phyloP scores from a whole-genome alignment of 2,888 invertebrate species.

The Callyntrura sp. region DNA sequence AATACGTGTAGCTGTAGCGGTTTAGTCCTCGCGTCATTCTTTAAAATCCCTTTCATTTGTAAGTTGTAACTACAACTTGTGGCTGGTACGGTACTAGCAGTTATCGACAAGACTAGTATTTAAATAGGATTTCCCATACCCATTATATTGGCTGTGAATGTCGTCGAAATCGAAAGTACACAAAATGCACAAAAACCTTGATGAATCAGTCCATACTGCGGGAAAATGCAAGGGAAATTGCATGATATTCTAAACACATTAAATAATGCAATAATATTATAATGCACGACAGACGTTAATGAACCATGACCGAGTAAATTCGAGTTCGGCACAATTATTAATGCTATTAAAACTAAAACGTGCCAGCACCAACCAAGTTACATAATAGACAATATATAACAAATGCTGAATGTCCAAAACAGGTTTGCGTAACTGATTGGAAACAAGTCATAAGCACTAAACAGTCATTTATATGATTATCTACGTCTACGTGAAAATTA shows the following conservation, averaged over 20 bases:
- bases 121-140: background rate
- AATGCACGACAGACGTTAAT: conserved; percentile 16
- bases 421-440: too few species aligned
- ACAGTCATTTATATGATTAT: background rate
- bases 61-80: background rate
- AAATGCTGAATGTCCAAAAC: too few species aligned
- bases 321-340: conserved; percentile 2
- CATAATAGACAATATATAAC: background rate
- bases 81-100: conserved; percentile 3
- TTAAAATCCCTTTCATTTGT: background rate
- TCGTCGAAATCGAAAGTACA: conserved; percentile 1
- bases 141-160: background rate
- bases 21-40: too few species aligned
- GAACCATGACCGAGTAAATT: conserved; percentile 39
- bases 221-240: background rate
- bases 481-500: background rate
- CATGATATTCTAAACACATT: too few species aligned
- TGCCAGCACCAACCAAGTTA: background rate
- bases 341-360: background rate
- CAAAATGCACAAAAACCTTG: conserved; percentile 8
- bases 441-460: too few species aligned
- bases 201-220: conserved; percentile 14
- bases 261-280: background rate
- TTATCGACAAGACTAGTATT: background rate
- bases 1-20: too few species aligned